phyloP scores from a whole-genome alignment of 2,113 vertebrate genomes.

The Crypturellus undulatus region DNA sequence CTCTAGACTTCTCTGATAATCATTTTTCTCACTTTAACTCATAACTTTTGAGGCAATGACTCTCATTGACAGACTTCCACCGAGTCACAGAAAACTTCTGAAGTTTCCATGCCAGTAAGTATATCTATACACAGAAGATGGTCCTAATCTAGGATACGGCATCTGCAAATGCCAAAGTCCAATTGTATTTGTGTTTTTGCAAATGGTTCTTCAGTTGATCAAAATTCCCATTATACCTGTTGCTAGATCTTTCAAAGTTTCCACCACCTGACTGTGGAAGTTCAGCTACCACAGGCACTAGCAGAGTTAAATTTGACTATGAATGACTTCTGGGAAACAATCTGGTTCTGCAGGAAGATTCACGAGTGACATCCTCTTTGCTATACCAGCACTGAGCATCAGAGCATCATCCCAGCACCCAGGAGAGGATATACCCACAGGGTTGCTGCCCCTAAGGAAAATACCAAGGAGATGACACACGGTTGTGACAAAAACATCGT shows the following conservation, averaged over 20 bases:
- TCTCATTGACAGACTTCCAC: not conserved
- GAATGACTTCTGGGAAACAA: not conserved
- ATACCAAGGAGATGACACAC: not conserved
- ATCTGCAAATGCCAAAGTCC: not conserved
- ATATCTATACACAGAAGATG: not conserved
- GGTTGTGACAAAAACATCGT: not conserved
- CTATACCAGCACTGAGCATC: not conserved
- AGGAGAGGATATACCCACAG: not conserved
- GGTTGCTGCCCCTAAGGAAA: not conserved
- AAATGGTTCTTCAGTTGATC: not conserved
- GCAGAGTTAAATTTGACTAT: not conserved
- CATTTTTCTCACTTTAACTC: slow-evolving; percentile 35
- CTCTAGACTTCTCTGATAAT: not conserved
- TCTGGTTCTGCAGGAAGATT: not conserved
- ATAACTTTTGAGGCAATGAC: not conserved
- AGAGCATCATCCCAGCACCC: not conserved
- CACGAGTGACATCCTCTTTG: not conserved
- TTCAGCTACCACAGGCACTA: not conserved
- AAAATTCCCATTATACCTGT: not conserved
- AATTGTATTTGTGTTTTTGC: not conserved
- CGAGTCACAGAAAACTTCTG: not conserved
- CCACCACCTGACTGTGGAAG: not conserved
- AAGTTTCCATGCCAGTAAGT: not conserved
- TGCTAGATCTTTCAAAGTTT: not conserved
- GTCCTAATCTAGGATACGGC: not conserved